These are phyloP conservation scores for Paralvinella palmiformis DNA, from an alignment of 1,140 invertebrate genomes.

Conservation along the genomic window DNA sequence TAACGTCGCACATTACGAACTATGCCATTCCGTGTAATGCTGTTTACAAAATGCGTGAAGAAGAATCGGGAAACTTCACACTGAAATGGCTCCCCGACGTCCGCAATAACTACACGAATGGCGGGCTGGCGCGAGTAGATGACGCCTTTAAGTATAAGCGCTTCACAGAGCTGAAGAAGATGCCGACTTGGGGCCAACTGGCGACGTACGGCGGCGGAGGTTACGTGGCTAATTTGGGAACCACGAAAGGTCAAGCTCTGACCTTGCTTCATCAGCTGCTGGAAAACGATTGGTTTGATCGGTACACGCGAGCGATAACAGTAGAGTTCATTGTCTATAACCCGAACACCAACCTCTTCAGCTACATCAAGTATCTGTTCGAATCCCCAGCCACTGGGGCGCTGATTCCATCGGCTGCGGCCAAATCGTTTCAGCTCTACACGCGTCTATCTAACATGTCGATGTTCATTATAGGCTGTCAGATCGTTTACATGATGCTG, in stretches of 20 bases:
- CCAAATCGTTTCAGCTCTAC: conserved; percentile 4
- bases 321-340: conserved; percentile 59
- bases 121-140: background rate
- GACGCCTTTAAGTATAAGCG: conserved; percentile 23
- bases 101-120: background rate
- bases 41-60: background rate
- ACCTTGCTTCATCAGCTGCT: background rate
- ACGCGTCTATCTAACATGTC: background rate
- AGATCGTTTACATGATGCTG: too few species aligned
- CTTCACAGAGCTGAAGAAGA: conserved; percentile 21
- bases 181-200: conserved; percentile 25
- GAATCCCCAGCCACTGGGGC: conserved; percentile 18
- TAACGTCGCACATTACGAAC: background rate
- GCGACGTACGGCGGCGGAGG: conserved; percentile 31
- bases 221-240: conserved; percentile 30
- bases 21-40: background rate
- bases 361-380: conserved; percentile 20
- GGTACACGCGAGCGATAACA: conserved; percentile 55
- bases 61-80: conserved; percentile 4
- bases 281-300: conserved; percentile 48
- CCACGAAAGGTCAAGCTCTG: background rate
- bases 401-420: conserved; percentile 1
- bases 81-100: background rate
- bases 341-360: conserved; percentile 34
- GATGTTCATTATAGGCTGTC: too few species aligned